Base-by-base conservation (phyloP, 2,113 vertebrate genomes). In the Lampris megalopsis region DNA sequence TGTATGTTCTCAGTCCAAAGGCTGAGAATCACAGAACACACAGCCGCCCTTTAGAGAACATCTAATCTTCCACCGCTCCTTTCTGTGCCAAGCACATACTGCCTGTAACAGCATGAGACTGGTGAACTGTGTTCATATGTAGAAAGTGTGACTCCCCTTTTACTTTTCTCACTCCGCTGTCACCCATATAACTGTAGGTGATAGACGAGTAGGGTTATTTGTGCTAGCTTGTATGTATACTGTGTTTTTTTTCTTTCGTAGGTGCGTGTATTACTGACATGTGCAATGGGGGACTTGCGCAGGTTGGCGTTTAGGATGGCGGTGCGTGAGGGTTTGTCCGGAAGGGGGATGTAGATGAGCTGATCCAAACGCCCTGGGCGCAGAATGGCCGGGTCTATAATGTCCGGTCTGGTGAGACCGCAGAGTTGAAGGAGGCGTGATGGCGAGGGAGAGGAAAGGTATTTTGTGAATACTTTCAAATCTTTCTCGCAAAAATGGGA, bases 321-420 rank as follows among this genome's bases (percentile, higher is more conserved):
- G 2, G 84, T 92, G 45, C 93, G 89, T n/a, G 75, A 94, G 35
- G 45, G 88, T 87, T 96, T 94, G 80, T 99, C 97, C 0, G 97
- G 97, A 86, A 99, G 92, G 0, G 97, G 97, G 88, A 99, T 99
- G 80, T 99, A 99, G 88, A 99, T 99, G 78, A 99, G 96, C 72
- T 99, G 97, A 91, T 98, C 97, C 78, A 99, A 93, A 50, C 97
- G 96, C 3, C 97, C 97, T 0, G 97, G 97, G 49, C 97, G 93
- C 86, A 99, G 87, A 83, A 99, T 99, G 80, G 97, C 97, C 2
- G 97, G 94, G 81, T 99, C 97, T 53, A 99, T 99, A 86, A 98
- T 99, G 93, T 99, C 97, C 1, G 97, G 97, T 63, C 97, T 92
- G 13, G 85, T 71, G 67, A 11, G 54, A 53, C 0, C 8, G 68